phyloP scores from a whole-genome alignment of 2,888 invertebrate genomes.

The Lucinisca nassula region DNA sequence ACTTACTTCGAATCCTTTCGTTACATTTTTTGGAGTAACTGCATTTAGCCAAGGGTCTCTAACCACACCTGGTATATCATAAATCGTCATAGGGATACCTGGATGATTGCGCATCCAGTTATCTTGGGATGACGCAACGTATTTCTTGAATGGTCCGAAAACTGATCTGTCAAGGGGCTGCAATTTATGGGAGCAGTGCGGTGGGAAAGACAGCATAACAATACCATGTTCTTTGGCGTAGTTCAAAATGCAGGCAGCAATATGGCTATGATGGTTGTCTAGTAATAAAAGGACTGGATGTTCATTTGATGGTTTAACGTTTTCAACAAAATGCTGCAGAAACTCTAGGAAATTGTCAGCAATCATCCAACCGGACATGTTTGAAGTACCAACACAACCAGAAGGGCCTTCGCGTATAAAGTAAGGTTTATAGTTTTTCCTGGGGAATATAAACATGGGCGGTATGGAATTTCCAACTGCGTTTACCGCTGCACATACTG shows the following conservation, averaged over 20 bases:
- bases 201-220: constrained; percentile 85
- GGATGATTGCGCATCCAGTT: constrained; percentile 81
- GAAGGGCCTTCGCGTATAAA: constrained; percentile 38
- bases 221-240: constrained; percentile 85
- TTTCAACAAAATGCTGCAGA: constrained; percentile 81
- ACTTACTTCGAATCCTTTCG: too few relatives aligned
- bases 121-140: constrained; percentile 74
- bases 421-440: constrained; percentile 38
- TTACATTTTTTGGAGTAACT: too few relatives aligned
- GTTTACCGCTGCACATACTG: constrained; percentile 35
- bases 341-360: constrained; percentile 74
- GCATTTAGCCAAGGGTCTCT: too few relatives aligned
- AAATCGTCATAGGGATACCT: constrained; percentile 81
- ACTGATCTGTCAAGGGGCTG: constrained; percentile 88
- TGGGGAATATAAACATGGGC: constrained; percentile 58
- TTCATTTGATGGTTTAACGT: constrained; percentile 73
- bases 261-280: constrained; percentile 84
- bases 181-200: constrained; percentile 81
- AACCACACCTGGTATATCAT: constrained; percentile 39
- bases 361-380: constrained; percentile 80
- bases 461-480: constrained; percentile 58
- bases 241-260: constrained; percentile 69
- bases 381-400: constrained; percentile 36
- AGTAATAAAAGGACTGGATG: constrained; percentile 77
- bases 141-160: constrained; percentile 87